Percentiles rank a stretch among this genome's conserved stretches.
These are phyloP conservation scores for Linnaemya vulpina DNA, from an alignment of 2,888 invertebrate genomes.

Conservation along the genomic window DNA sequence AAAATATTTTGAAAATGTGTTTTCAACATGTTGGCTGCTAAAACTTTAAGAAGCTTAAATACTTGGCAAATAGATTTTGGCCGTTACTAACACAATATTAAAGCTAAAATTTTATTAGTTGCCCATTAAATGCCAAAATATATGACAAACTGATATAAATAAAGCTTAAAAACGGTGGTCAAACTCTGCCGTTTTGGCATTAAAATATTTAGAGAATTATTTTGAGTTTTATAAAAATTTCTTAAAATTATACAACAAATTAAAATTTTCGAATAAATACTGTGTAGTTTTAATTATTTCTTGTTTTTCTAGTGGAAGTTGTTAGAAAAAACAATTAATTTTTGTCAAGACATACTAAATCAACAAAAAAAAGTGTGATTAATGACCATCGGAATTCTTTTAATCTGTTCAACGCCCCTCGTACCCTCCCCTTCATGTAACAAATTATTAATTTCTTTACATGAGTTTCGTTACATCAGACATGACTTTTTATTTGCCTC, in stretches of 20 bases:
- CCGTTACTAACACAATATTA: slow-evolving; percentile 10
- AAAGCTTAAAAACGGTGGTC: not conserved
- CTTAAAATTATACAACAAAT: not conserved
- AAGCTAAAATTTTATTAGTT: slow-evolving; percentile 8
- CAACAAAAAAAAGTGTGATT: not conserved
- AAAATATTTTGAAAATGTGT: not conserved
- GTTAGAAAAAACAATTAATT: not conserved
- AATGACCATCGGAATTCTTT: not conserved
- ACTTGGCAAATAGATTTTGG: slow-evolving; percentile 12
- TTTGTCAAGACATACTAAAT: not conserved
- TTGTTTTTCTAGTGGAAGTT: not conserved
- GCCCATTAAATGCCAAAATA: not conserved
- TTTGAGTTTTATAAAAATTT: not conserved
- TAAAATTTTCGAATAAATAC: not conserved
- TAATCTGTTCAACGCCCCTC: not conserved
- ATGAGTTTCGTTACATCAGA: not conserved
- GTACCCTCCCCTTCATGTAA: not conserved
- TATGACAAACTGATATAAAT: not conserved
- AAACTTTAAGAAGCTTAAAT: slow-evolving; percentile 55
- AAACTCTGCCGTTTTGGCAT: not conserved
- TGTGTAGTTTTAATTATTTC: not conserved
- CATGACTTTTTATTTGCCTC: not conserved
- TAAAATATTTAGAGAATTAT: not conserved
- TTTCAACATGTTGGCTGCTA: not conserved
- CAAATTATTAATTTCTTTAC: slow-evolving; percentile 13